These are phyloP conservation scores for Pedetes capensis DNA, from an alignment of 2,113 vertebrate species.

Conservation along the genomic window DNA sequence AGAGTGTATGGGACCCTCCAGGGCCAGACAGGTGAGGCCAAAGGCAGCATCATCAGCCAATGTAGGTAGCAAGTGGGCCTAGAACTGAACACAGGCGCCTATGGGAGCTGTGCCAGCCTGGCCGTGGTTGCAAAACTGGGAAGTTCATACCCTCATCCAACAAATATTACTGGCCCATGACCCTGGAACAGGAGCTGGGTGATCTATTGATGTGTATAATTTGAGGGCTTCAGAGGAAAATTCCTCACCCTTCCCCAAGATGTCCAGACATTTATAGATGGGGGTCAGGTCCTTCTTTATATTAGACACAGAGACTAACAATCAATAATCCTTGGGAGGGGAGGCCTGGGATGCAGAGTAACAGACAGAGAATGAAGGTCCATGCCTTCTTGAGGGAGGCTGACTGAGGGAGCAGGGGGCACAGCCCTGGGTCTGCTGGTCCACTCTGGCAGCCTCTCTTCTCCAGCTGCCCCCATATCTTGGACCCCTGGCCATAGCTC, in stretches of 20 bases:
- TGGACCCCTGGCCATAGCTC: neutral
- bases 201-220: too few relatives aligned
- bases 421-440: neutral
- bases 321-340: neutral
- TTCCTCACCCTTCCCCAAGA: neutral
- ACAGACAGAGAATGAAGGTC: rapidly evolving
- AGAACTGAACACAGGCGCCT: neutral
- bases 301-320: neutral
- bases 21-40: neutral
- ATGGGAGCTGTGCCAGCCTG: rapidly evolving
- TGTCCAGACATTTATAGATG: neutral
- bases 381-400: neutral
- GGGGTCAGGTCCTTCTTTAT: neutral
- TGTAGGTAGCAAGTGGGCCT: neutral
- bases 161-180: neutral
- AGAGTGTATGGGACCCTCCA: neutral
- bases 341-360: neutral
- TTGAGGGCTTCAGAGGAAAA: neutral
- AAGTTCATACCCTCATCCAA: neutral
- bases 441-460: neutral
- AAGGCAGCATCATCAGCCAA: neutral
- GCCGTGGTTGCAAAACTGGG: neutral
- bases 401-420: too few relatives aligned
- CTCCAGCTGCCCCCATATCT: too few relatives aligned
- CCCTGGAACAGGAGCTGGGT: neutral